A percentile compares a stretch with the other conserved stretches of the same genome.
Conservation (phyloP, 1,140 invertebrate genomes). For the Asbolus verrucosus region DNA sequence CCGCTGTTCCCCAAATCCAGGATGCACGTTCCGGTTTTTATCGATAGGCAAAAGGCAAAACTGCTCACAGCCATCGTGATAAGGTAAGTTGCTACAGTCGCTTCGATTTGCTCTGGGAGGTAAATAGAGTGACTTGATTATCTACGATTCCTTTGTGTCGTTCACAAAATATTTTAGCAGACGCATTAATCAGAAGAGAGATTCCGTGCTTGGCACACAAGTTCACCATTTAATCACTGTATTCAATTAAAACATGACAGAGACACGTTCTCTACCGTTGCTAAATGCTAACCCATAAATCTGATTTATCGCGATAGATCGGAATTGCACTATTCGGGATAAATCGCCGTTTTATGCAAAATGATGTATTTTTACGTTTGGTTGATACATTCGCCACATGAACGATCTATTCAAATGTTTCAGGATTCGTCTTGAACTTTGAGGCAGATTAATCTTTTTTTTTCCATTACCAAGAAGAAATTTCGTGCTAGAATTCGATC, state of each 20-base stretch:
- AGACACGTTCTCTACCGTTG: slow-evolving; percentile 18
- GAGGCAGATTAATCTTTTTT: too few relatives aligned
- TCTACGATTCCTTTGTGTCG: slow-evolving; percentile 1
- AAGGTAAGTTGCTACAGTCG: slow-evolving; percentile 68
- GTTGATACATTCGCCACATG: too few relatives aligned
- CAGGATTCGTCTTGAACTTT: too few relatives aligned
- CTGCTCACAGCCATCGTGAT: slow-evolving; percentile 83
- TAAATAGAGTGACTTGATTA: slow-evolving; percentile 3
- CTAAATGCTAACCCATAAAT: slow-evolving; percentile 13
- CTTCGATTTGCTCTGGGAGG: not conserved
- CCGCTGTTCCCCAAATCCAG: slow-evolving; percentile 89
- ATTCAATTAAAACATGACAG: slow-evolving; percentile 39
- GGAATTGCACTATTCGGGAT: not conserved
- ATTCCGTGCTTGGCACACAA: slow-evolving; percentile 30
- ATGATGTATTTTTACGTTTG: not conserved
- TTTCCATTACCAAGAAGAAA: too few relatives aligned
- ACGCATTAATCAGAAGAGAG: slow-evolving; percentile 25
- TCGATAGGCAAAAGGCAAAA: slow-evolving; percentile 75
- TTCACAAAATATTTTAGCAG: slow-evolving; percentile 15
- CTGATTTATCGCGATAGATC: slow-evolving; percentile 23
- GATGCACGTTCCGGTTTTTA: slow-evolving; percentile 86
- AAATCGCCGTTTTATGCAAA: not conserved
- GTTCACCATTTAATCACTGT: slow-evolving; percentile 36
- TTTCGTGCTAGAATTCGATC: too few relatives aligned
- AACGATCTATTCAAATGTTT: too few relatives aligned